phyloP scores from a whole-genome alignment of 2,113 vertebrate species.

The Scartelaos histophorus region DNA sequence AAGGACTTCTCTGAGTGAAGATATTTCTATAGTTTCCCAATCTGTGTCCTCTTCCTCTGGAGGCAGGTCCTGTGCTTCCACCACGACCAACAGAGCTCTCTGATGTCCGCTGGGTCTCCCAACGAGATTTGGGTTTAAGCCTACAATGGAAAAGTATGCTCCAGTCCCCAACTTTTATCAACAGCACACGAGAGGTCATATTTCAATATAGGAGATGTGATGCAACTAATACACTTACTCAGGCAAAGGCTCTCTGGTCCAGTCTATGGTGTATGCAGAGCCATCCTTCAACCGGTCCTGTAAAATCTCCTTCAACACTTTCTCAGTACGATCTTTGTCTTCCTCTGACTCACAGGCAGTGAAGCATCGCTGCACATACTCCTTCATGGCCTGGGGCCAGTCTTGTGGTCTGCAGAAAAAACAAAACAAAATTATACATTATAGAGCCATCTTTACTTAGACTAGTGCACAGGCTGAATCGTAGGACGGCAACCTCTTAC shows the following conservation, averaged over 20 bases:
- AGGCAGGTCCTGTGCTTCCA: constrained; percentile 57
- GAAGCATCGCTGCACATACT: constrained; percentile 92
- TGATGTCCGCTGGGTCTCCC: constrained; percentile 79
- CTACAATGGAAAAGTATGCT: constrained; percentile 37
- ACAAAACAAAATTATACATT: neutral
- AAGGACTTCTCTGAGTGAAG: constrained; percentile 88
- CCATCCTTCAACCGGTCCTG: constrained; percentile 91
- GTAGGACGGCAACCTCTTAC: constrained; percentile 34
- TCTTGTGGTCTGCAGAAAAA: constrained; percentile 81
- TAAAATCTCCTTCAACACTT: constrained; percentile 88
- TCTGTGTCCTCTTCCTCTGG: constrained; percentile 74
- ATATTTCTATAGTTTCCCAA: constrained; percentile 87
- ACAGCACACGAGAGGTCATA: neutral
- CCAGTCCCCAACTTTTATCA: neutral
- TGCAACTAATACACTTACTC: constrained; percentile 67
- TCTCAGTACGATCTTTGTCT: constrained; percentile 91
- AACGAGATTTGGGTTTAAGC: constrained; percentile 82
- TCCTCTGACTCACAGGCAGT: constrained; percentile 89
- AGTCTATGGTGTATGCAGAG: constrained; percentile 91
- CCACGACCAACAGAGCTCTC: constrained; percentile 65
- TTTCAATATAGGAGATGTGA: neutral
- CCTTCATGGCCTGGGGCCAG: constrained; percentile 94
- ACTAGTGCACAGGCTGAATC: neutral
- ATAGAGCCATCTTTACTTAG: neutral
- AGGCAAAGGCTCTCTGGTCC: constrained; percentile 87